Base-by-base conservation (phyloP, 1,140 invertebrate species). In the Hetaerina americana region DNA sequence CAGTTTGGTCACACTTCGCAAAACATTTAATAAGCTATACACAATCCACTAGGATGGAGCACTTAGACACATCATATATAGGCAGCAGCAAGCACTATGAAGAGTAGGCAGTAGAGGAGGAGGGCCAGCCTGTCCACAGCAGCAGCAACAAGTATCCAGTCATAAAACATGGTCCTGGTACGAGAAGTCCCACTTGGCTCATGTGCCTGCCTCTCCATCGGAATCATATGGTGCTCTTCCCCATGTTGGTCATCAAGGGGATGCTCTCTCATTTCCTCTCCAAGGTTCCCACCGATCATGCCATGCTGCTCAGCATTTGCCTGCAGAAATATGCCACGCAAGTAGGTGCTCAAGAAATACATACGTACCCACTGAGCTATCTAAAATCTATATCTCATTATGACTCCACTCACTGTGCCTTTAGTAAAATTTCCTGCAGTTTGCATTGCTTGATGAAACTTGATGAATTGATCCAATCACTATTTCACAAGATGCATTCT, bases 101-200 rank as follows among this genome's bases (percentile, higher is more conserved):
- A 87, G 18, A 85, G 75, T n/a, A 83, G 74, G 57, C 82, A 81
- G 73, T 87, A 88, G 15, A 84, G 66, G 27, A 87, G 40, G 73
- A 89, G 89, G 1, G 80, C 80, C 24, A 88, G 76, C 72, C 87
- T 82, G 80, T 89, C 87, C 40, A 90, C 78, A 5, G 85, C 84
- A 5, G 83, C 84, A 5, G 87, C 87, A 68, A 88, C 74, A 15
- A 87, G 75, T 67, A 87, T 80, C 87, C 87, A 90, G 74, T 89
- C 86, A 26, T 85, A 78, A 76, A 85, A 82, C n/a, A 80, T 74
- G 0, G 79, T 77, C 27, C 79, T 80, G 24, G 78, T 78, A n/a
- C 79, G 26, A 26, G 25, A 5, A 31, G 72, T 18, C 78, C 76
- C 12, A 57, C 3, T 5, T 12, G 15, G 15, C 10, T 57, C 12